phyloP scores from a whole-genome alignment of 2,888 invertebrate genomes.

The Drosophila anceps region DNA sequence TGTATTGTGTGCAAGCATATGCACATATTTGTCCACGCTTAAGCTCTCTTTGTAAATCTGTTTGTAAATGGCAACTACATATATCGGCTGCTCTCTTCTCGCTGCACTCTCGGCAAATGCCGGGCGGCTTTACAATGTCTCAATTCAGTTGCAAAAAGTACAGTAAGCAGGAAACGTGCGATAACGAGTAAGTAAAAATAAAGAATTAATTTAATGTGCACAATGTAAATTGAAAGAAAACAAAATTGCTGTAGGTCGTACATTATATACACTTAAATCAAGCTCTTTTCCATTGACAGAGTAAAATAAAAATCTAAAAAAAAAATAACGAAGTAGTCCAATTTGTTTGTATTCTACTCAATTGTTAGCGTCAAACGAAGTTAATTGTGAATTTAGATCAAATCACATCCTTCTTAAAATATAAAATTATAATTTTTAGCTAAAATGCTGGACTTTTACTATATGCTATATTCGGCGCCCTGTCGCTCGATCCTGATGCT shows the following conservation, averaged over 20 bases:
- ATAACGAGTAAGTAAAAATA: not conserved
- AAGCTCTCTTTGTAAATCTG: not conserved
- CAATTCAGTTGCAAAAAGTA: constrained; percentile 1
- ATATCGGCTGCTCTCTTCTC: not conserved
- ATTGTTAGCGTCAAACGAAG: not conserved
- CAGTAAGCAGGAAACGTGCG: not conserved
- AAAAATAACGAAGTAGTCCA: not conserved
- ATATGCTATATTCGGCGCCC: constrained; percentile 86
- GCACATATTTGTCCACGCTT: not conserved
- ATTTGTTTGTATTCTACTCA: no score
- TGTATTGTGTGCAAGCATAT: not conserved
- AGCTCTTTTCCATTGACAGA: not conserved
- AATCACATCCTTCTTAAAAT: not conserved
- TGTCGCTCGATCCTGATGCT: constrained; percentile 88
- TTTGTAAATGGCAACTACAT: not conserved
- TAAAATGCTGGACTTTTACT: constrained; percentile 59
- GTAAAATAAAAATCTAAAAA: not conserved
- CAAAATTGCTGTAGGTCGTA: not conserved
- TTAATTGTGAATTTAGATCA: not conserved
- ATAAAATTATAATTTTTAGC: not conserved
- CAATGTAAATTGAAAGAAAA: not conserved
- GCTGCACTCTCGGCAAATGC: not conserved
- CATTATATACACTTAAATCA: not conserved
- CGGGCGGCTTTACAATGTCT: not conserved
- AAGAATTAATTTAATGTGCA: not conserved